These are phyloP conservation scores for Stercorarius parasiticus DNA, from an alignment of 2,113 vertebrate species.

Conservation along the genomic window DNA sequence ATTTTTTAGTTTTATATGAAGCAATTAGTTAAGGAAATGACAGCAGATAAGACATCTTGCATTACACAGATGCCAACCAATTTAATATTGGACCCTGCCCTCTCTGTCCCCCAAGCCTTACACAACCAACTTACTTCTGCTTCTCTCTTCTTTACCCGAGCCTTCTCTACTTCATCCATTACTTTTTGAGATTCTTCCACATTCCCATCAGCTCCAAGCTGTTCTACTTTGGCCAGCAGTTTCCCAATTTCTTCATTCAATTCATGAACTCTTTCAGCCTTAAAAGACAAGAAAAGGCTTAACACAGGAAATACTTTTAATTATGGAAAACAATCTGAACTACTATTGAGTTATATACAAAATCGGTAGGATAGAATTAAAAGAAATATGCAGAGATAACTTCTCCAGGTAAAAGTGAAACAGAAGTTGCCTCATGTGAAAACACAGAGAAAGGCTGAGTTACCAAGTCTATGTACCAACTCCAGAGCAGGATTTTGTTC, in stretches of 20 bases:
- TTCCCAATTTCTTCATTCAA: slow-evolving; percentile 99
- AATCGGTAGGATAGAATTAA: not conserved
- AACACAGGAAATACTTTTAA: not conserved
- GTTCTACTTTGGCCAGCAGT: slow-evolving; percentile 93
- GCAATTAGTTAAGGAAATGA: not conserved
- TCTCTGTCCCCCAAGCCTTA: not conserved
- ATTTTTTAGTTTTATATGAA: not conserved
- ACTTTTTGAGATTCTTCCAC: slow-evolving; percentile 97
- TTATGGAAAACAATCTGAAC: not conserved
- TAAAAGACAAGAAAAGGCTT: slow-evolving; percentile 17
- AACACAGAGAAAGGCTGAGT: not conserved
- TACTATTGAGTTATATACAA: not conserved
- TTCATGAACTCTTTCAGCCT: slow-evolving; percentile 98
- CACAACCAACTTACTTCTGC: slow-evolving; percentile 84
- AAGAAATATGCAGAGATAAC: not conserved
- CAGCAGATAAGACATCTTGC: not conserved
- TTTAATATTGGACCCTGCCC: not conserved
- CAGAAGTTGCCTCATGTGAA: not conserved
- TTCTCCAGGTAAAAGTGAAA: not conserved
- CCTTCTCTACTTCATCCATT: slow-evolving; percentile 97
- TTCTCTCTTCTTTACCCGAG: slow-evolving; percentile 91
- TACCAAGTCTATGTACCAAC: not conserved
- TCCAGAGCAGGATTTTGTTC: not conserved
- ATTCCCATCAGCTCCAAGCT: slow-evolving; percentile 94
- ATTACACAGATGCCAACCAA: not conserved